These are phyloP conservation scores for Phataginus tetradactyla DNA, from an alignment of 2,797 vertebrate genomes.

Conservation along the genomic window DNA sequence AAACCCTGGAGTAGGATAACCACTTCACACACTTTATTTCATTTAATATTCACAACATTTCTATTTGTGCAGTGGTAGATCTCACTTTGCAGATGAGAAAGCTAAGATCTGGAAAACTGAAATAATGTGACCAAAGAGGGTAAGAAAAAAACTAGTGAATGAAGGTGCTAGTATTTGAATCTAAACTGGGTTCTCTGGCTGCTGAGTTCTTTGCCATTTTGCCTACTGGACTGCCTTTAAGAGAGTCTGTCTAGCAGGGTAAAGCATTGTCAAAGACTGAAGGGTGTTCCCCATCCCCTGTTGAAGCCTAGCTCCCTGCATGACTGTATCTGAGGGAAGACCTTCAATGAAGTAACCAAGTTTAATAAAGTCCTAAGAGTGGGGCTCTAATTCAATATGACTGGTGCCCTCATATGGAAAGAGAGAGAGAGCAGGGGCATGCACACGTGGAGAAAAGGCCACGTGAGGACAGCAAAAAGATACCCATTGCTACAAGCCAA, in stretches of 20 bases:
- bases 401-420: not conserved
- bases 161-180: not conserved
- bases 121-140: not conserved
- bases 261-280: not conserved
- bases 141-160: not conserved
- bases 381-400: not conserved
- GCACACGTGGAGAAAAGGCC: not conserved
- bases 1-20: not conserved
- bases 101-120: not conserved
- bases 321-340: not conserved
- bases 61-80: not conserved
- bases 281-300: not conserved
- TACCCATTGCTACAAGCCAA: not conserved
- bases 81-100: not conserved
- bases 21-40: not conserved
- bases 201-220: not conserved
- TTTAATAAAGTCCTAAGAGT: not conserved
- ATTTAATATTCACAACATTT: not conserved
- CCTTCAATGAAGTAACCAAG: not conserved
- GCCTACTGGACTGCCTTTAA: not conserved
- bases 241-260: not conserved
- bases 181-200: not conserved
- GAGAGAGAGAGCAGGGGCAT: not conserved
- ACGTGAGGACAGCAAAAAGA: not conserved
- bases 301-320: not conserved